Evolutionary conservation across 64 coral and sea anemone species (phyloP).

Genomic region (Cladopsammia gracilis): DNA sequence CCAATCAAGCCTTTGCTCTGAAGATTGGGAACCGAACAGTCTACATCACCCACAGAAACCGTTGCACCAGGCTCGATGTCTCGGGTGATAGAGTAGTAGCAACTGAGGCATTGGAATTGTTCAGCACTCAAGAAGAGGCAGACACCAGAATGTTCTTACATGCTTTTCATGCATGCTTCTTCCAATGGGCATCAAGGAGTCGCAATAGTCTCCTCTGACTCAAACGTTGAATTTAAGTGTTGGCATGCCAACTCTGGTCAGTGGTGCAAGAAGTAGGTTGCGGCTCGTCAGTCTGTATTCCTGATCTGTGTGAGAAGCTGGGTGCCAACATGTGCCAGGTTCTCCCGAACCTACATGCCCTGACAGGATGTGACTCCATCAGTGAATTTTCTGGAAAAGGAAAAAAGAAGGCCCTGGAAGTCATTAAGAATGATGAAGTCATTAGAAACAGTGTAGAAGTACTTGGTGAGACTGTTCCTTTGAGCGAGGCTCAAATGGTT

Average conservation of each 20-base stretch:
- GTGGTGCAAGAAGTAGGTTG: conserved; percentile 16
- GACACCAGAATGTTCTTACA: conserved; percentile 50
- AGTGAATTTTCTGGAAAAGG: conserved; percentile 20
- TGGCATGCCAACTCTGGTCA: conserved; percentile 47
- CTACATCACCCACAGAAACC: conserved; percentile 23
- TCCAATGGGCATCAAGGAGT: not conserved
- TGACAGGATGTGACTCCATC: conserved; percentile 34
- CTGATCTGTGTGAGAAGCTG: conserved; percentile 14
- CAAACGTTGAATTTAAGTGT: conserved; percentile 25
- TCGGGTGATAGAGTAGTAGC: too few species aligned
- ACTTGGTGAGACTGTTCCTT: conserved; percentile 1
- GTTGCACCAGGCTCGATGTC: too few species aligned
- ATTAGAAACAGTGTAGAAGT: not conserved
- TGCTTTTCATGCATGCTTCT: conserved; percentile 18
- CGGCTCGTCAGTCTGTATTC: conserved; percentile 14
- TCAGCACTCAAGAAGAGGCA: conserved; percentile 56
- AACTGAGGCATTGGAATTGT: not conserved
- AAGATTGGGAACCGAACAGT: conserved; percentile 24
- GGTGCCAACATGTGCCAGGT: conserved; percentile 8
- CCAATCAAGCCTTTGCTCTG: not conserved
- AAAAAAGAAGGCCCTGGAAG: conserved; percentile 19
- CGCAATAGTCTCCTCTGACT: conserved; percentile 25
- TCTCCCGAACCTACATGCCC: conserved; percentile 39
- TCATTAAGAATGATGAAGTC: not conserved
- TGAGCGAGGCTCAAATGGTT: not conserved